phyloP scores from a whole-genome alignment of 2,888 invertebrate species.

The Alentia gelatinosa region DNA sequence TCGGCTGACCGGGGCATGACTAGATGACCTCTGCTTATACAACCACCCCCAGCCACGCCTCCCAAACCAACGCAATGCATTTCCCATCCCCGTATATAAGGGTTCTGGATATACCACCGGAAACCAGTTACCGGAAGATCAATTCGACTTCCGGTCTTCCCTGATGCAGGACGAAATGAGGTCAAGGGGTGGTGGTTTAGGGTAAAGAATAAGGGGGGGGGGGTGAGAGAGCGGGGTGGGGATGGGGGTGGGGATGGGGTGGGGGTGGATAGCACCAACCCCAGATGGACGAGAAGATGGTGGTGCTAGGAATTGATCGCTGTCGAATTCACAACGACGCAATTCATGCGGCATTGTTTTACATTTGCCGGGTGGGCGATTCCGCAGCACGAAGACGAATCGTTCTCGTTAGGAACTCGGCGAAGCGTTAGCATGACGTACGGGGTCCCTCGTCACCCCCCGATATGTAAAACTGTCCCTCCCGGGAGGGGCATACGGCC shows the following conservation, averaged over 20 bases:
- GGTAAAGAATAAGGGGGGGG: not conserved
- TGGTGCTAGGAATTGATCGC: not conserved
- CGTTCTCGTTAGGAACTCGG: too few relatives aligned
- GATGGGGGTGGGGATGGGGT: too few relatives aligned
- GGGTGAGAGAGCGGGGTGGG: not conserved
- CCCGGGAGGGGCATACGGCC: too few relatives aligned
- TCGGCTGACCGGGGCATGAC: not conserved
- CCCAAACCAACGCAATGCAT: not conserved
- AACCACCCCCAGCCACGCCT: not conserved
- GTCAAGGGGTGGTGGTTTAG: not conserved
- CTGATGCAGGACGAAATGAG: too few relatives aligned
- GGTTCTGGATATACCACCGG: not conserved
- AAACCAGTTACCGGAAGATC: conserved; percentile 17
- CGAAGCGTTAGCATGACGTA: too few relatives aligned
- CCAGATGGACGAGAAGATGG: not conserved
- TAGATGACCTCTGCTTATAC: too few relatives aligned
- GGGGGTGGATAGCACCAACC: not conserved
- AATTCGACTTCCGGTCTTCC: not conserved
- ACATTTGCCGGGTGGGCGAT: too few relatives aligned
- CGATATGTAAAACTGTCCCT: too few relatives aligned
- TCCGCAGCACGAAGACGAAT: too few relatives aligned
- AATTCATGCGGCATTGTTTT: too few relatives aligned
- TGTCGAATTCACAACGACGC: too few relatives aligned
- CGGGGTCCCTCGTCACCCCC: too few relatives aligned
- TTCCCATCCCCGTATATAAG: not conserved